Conservation (phyloP, 2,113 vertebrate genomes). For the Caretta caretta region DNA sequence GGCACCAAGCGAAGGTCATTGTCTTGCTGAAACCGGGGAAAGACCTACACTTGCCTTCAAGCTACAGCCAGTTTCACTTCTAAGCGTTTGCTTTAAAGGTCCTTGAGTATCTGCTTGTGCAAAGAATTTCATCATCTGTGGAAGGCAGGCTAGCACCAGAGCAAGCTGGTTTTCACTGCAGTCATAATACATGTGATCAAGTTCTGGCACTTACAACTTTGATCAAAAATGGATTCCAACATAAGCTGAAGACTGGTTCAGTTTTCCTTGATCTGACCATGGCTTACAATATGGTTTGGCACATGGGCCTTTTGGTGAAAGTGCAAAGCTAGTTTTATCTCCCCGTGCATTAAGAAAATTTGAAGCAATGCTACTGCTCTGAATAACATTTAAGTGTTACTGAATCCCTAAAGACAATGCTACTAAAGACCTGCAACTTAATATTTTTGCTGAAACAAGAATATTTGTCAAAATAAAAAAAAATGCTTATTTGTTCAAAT, state of each 20-base stretch:
- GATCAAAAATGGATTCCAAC: background rate
- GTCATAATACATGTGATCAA: too few relatives aligned
- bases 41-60: background rate
- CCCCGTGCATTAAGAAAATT: background rate
- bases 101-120: background rate
- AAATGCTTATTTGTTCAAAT: background rate
- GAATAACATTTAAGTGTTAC: slow-evolving; percentile 29
- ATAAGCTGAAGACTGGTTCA: background rate
- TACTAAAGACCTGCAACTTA: slow-evolving; percentile 29
- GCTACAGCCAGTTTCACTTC: background rate
- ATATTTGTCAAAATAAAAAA: background rate
- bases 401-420: slow-evolving; percentile 1
- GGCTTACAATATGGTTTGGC: background rate
- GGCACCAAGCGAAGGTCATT: background rate
- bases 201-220: too few relatives aligned
- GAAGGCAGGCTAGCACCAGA: background rate
- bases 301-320: background rate
- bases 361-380: background rate
- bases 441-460: slow-evolving; percentile 31
- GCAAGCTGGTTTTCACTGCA: too few relatives aligned
- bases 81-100: background rate
- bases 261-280: background rate
- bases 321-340: background rate
- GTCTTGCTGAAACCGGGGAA: background rate
- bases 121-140: background rate